A percentile compares a stretch with the other conserved stretches of the same genome.
Evolutionary conservation across 2,113 vertebrate species (phyloP).

Genomic region (Oreochromis tanganicae): DNA sequence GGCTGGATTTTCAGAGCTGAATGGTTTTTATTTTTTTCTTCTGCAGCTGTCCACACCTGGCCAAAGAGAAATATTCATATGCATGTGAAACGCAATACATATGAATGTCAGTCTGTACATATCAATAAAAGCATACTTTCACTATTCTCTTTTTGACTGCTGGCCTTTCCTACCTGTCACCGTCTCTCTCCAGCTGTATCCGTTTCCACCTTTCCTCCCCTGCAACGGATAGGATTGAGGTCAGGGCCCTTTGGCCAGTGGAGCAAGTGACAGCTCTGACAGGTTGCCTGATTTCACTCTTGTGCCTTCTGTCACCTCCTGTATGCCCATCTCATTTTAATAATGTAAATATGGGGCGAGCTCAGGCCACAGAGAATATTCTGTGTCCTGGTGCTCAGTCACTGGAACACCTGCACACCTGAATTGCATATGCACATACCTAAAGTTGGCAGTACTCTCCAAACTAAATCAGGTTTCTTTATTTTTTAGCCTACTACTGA

Average conservation of each 20-base stretch:
- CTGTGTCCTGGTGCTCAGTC: slow-evolving; percentile 49
- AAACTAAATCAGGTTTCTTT: not conserved
- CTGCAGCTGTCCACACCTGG: not conserved
- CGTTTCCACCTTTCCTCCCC: slow-evolving; percentile 45
- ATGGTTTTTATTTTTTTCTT: not conserved
- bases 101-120: not conserved
- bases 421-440: slow-evolving; percentile 7
- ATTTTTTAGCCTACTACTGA: not conserved
- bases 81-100: not conserved
- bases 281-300: slow-evolving; percentile 63
- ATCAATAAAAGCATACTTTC: not conserved
- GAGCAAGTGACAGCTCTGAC: slow-evolving; percentile 74
- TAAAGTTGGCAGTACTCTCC: not conserved
- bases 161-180: not conserved
- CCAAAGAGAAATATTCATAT: not conserved
- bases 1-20: not conserved
- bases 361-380: slow-evolving; percentile 51
- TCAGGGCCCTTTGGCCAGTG: slow-evolving; percentile 69
- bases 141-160: not conserved
- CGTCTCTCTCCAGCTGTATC: slow-evolving; percentile 33
- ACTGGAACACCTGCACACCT: slow-evolving; percentile 49
- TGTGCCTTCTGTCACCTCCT: slow-evolving; percentile 68
- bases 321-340: slow-evolving; percentile 68
- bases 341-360: slow-evolving; percentile 68
- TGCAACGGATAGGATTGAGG: slow-evolving; percentile 64